Percentiles rank a stretch among this genome's conserved stretches.
Evolutionary conservation across 2,113 vertebrate genomes (phyloP).

Genomic region (Pitta sordida): DNA sequence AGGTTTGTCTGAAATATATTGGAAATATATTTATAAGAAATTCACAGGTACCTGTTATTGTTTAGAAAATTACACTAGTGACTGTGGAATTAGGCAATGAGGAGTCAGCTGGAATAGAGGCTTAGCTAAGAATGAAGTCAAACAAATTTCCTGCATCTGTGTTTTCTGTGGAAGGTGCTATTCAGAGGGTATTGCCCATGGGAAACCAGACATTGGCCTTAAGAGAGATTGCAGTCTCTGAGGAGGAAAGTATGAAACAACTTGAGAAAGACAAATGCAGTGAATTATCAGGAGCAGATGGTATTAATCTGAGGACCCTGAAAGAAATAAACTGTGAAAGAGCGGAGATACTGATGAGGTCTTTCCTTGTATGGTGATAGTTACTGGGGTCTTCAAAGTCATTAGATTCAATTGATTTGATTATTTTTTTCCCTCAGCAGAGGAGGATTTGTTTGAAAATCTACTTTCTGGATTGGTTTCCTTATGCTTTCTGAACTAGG

Average conservation of each 20-base stretch:
- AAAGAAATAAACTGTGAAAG: constrained; percentile 47
- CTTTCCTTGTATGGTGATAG: neutral
- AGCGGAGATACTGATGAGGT: neutral
- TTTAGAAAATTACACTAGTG: neutral
- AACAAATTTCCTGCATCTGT: constrained; percentile 30
- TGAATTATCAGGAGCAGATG: constrained; percentile 50
- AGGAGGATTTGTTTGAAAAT: neutral
- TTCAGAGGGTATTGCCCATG: constrained; percentile 37
- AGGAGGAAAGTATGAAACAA: constrained; percentile 36
- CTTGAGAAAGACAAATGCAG: constrained; percentile 38
- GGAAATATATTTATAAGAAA: neutral
- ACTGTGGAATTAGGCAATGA: neutral
- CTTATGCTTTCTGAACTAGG: neutral
- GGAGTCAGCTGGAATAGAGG: neutral
- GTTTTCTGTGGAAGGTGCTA: neutral
- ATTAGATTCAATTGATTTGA: neutral
- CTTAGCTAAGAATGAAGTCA: neutral
- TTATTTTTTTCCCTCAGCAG: neutral
- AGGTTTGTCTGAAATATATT: neutral
- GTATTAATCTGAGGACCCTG: constrained; percentile 44
- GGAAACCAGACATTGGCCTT: constrained; percentile 20
- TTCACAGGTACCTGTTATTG: neutral
- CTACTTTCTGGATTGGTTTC: neutral
- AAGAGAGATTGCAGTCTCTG: neutral
- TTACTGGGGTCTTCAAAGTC: neutral